Percentiles rank a stretch among this genome's conserved stretches.
These are phyloP conservation scores for Melanostoma mellinum DNA, from an alignment of 2,888 invertebrate genomes.

Conservation along the genomic window DNA sequence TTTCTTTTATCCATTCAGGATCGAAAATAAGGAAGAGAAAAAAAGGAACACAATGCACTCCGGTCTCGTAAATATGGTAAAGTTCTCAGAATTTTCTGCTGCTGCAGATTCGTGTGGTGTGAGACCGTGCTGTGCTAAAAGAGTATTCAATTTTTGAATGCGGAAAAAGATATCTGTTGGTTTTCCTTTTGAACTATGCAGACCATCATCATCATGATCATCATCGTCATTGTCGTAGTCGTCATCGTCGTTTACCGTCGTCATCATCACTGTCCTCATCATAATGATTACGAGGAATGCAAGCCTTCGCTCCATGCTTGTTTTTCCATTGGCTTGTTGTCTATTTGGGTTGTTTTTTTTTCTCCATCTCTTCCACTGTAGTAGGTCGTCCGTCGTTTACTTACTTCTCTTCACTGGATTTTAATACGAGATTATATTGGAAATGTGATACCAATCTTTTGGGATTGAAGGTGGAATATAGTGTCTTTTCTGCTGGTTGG, in stretches of 20 bases:
- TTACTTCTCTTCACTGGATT: slow-evolving; percentile 56
- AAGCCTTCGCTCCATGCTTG: slow-evolving; percentile 30
- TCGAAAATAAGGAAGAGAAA: slow-evolving; percentile 18
- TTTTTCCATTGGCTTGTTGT: slow-evolving; percentile 35
- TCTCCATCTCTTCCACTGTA: neutral
- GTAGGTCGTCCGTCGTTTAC: neutral
- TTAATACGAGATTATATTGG: slow-evolving; percentile 73
- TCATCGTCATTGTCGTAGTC: slow-evolving; percentile 23
- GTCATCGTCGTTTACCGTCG: slow-evolving; percentile 20
- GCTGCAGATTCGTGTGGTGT: slow-evolving; percentile 4
- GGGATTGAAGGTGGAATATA: slow-evolving; percentile 59
- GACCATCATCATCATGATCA: slow-evolving; percentile 41
- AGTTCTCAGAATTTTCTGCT: slow-evolving; percentile 49
- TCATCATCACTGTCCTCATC: slow-evolving; percentile 52
- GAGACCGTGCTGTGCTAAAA: neutral
- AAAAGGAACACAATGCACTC: slow-evolving; percentile 23
- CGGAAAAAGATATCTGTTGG: slow-evolving; percentile 49
- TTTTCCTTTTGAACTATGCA: slow-evolving; percentile 61
- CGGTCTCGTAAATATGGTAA: slow-evolving; percentile 21
- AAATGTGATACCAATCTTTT: slow-evolving; percentile 71
- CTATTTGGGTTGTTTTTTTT: slow-evolving; percentile 6
- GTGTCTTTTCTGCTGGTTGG: slow-evolving; percentile 52
- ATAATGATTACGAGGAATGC: slow-evolving; percentile 66
- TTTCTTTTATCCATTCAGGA: slow-evolving; percentile 49
- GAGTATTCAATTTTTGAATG: slow-evolving; percentile 62